These are phyloP conservation scores for Leucophenga maculata DNA, from an alignment of 2,888 invertebrate species.

Conservation along the genomic window DNA sequence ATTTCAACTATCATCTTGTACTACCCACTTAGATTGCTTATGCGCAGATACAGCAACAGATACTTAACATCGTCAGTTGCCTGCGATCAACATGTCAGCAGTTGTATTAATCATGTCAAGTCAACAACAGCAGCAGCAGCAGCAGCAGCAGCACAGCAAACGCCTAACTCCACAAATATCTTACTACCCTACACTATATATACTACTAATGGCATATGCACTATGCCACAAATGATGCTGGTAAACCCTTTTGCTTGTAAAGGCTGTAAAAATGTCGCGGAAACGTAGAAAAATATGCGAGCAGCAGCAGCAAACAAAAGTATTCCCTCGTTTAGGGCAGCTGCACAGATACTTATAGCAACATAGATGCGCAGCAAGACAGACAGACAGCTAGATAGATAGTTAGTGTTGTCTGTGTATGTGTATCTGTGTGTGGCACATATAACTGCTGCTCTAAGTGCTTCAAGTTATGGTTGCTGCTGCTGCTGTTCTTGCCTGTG, in stretches of 20 bases:
- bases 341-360: constrained; percentile 28
- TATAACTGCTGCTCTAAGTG: constrained; percentile 1
- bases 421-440: constrained; percentile 6
- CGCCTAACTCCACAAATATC: constrained; percentile 22
- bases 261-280: neutral
- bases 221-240: neutral
- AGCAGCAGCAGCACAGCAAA: constrained; percentile 29
- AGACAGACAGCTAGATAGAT: constrained; percentile 40
- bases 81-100: constrained; percentile 65
- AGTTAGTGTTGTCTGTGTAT: neutral
- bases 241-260: neutral
- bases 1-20: no score
- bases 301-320: neutral
- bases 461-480: constrained; percentile 9
- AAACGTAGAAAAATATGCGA: neutral
- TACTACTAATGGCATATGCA: neutral
- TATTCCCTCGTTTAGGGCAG: neutral
- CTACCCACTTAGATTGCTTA: neutral
- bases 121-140: constrained; percentile 40
- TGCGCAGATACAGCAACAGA: constrained; percentile 5
- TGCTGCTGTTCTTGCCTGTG: constrained; percentile 34
- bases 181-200: neutral
- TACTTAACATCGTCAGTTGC: constrained; percentile 51
- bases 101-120: constrained; percentile 68
- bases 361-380: constrained; percentile 22